A percentile compares a stretch with the other conserved stretches of the same genome.
Evolutionary conservation across 2,113 vertebrate species (phyloP).

Genomic region (Motacilla tschutschensis): DNA sequence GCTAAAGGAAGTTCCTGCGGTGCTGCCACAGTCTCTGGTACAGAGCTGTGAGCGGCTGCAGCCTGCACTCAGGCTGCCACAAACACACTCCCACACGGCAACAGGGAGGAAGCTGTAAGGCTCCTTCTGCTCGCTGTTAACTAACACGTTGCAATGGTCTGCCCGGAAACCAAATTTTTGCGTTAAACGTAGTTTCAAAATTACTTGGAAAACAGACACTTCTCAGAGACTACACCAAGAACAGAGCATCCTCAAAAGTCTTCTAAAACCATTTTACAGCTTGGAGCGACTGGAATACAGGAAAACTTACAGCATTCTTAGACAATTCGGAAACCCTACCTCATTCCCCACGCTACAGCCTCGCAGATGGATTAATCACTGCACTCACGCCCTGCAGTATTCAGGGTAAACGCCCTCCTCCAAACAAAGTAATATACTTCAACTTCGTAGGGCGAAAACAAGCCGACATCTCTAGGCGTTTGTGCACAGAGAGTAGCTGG

Average conservation of each 20-base stretch:
- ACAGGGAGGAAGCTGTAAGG: background rate
- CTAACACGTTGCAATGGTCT: background rate
- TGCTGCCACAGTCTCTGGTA: background rate
- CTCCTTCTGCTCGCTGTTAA: background rate
- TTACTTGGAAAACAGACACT: background rate
- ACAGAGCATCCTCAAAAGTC: background rate
- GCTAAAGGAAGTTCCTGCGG: background rate
- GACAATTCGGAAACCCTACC: background rate
- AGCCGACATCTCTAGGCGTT: background rate
- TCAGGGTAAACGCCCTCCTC: background rate
- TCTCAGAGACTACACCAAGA: background rate
- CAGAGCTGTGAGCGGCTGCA: background rate
- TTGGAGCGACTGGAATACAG: background rate
- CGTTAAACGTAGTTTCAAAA: background rate
- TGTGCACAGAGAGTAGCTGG: fast-evolving
- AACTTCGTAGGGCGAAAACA: background rate
- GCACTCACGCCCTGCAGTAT: background rate
- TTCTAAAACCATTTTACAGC: background rate
- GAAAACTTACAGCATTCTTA: background rate
- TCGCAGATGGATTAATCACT: background rate
- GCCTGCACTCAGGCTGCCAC: background rate
- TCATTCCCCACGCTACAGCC: background rate
- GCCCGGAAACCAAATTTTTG: background rate
- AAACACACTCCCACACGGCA: background rate
- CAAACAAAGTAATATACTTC: background rate